These are phyloP conservation scores for Saturnia japonica DNA, from an alignment of 2,888 invertebrate species.

Conservation along the genomic window DNA sequence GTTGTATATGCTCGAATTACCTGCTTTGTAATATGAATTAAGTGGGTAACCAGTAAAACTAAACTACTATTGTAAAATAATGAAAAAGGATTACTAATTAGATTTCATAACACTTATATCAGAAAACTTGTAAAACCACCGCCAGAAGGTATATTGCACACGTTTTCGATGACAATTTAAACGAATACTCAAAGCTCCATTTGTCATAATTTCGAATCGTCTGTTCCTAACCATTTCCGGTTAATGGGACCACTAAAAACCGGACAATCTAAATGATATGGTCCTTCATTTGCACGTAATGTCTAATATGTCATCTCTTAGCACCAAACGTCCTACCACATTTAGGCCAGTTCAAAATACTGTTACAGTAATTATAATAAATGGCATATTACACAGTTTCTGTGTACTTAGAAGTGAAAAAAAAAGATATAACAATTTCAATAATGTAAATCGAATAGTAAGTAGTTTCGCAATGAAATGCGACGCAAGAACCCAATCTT, in stretches of 20 bases:
- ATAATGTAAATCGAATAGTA: not conserved
- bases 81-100: too few relatives aligned
- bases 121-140: not conserved
- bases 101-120: too few relatives aligned
- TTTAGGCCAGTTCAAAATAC: not conserved
- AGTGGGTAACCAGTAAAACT: too few relatives aligned
- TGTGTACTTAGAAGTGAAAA: not conserved
- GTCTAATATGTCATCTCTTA: not conserved
- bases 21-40: too few relatives aligned
- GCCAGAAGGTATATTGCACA: not conserved
- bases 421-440: not conserved
- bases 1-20: too few relatives aligned
- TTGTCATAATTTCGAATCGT: not conserved
- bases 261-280: not conserved
- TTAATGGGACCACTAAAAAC: not conserved
- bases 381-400: not conserved
- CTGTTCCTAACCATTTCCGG: not conserved
- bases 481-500: not conserved
- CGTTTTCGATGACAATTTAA: not conserved
- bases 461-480: slow-evolving; percentile 4
- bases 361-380: not conserved
- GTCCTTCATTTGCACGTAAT: not conserved
- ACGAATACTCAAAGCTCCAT: not conserved
- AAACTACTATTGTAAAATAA: too few relatives aligned
- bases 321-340: not conserved